phyloP scores from a whole-genome alignment of 2,797 vertebrate genomes.

The Leuciscus waleckii region DNA sequence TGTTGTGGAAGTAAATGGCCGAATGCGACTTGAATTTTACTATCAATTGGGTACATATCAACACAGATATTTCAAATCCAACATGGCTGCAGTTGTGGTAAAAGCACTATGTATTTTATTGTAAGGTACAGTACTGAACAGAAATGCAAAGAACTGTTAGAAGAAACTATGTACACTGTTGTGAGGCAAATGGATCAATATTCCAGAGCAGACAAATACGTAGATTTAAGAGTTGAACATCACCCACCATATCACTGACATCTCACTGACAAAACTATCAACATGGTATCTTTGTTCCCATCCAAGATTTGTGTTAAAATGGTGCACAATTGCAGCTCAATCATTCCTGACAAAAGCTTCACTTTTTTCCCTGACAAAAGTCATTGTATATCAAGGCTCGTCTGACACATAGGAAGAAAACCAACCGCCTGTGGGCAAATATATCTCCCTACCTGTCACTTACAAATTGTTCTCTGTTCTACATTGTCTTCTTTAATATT shows the following conservation, averaged over 20 bases:
- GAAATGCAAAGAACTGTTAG: background rate
- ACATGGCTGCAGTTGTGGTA: background rate
- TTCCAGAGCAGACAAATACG: background rate
- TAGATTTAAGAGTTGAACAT: background rate
- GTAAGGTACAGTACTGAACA: background rate
- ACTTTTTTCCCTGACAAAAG: constrained; percentile 65
- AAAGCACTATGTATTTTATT: background rate
- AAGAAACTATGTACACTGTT: background rate
- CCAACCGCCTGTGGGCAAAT: constrained; percentile 74
- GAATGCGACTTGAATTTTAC: background rate
- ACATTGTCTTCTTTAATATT: constrained; percentile 75
- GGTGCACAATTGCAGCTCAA: constrained; percentile 70
- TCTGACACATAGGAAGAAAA: constrained; percentile 72
- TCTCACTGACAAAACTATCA: constrained; percentile 59
- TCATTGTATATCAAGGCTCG: constrained; percentile 64
- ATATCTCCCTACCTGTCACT: constrained; percentile 75
- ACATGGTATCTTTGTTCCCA: constrained; percentile 49
- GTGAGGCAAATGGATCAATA: background rate
- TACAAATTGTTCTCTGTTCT: constrained; percentile 72
- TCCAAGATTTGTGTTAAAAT: constrained; percentile 61
- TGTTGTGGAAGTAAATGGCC: constrained; percentile 7
- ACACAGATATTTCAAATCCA: background rate
- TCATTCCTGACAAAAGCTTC: constrained; percentile 76
- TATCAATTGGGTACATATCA: constrained; percentile 8
- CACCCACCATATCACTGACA: constrained; percentile 26